A percentile compares a stretch with the other conserved stretches of the same genome.
Conservation (phyloP, 2,797 vertebrate genomes). For the Phrynocephalus guinanensis region DNA sequence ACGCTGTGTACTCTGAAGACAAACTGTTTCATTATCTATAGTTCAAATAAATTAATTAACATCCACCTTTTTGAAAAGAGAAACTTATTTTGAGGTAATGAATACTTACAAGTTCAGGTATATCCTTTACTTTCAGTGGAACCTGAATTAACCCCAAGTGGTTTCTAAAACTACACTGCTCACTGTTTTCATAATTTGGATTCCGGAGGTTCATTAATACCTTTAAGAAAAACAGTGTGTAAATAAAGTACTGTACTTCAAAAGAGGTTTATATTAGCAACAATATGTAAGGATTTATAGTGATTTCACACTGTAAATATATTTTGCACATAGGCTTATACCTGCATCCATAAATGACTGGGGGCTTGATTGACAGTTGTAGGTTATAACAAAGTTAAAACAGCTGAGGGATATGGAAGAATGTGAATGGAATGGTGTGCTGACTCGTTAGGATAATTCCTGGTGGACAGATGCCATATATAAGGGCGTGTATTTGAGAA, state of each 20-base stretch:
- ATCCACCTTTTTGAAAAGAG: background rate
- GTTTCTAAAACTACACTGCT: constrained; percentile 84
- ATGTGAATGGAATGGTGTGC: too few species aligned
- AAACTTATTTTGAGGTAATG: constrained; percentile 12
- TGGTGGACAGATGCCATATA: too few species aligned
- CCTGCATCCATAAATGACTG: too few species aligned
- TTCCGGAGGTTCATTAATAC: constrained; percentile 93
- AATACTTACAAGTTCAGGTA: constrained; percentile 89
- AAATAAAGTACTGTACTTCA: constrained; percentile 48
- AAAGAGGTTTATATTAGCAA: background rate
- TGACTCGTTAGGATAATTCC: too few species aligned
- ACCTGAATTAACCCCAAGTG: constrained; percentile 96
- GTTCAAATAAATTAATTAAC: constrained; percentile 3
- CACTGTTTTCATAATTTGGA: constrained; percentile 91
- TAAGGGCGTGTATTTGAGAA: too few species aligned
- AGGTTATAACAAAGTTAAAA: too few species aligned
- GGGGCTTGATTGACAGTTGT: too few species aligned
- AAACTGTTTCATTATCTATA: background rate
- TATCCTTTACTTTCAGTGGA: constrained; percentile 89
- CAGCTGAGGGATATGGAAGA: too few species aligned
- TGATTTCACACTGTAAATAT: too few species aligned
- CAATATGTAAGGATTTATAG: background rate
- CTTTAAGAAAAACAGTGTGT: constrained; percentile 77
- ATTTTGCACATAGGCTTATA: too few species aligned
- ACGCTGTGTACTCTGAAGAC: background rate